These are phyloP conservation scores for Rotaria socialis DNA, from an alignment of 2,888 invertebrate genomes.

Conservation along the genomic window DNA sequence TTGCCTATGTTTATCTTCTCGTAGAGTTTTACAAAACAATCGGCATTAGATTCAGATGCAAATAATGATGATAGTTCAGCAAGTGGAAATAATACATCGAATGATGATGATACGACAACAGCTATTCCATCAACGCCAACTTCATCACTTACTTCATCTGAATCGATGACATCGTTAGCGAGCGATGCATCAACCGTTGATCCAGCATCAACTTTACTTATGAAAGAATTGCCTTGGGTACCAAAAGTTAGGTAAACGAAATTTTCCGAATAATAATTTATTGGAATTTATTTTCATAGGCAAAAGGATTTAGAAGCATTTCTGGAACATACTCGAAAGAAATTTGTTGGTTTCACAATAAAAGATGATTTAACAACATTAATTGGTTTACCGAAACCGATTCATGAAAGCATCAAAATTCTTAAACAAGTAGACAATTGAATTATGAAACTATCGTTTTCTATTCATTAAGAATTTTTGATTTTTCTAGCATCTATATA, in stretches of 20 bases:
- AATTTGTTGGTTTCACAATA: constrained; percentile 87
- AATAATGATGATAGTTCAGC: background rate
- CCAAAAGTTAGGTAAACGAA: constrained; percentile 72
- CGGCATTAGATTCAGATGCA: background rate
- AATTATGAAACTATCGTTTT: background rate
- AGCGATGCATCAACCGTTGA: background rate
- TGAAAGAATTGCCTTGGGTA: constrained; percentile 79
- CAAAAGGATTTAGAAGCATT: constrained; percentile 78
- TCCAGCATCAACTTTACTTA: constrained; percentile 18
- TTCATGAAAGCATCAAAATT: constrained; percentile 88
- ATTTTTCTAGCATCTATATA: constrained; percentile 75
- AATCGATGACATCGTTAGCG: background rate
- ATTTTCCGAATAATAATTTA: background rate
- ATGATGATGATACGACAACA: constrained; percentile 11
- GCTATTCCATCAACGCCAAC: constrained; percentile 4
- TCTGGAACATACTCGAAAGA: constrained; percentile 79
- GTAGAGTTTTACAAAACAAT: constrained; percentile 37
- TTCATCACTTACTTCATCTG: background rate
- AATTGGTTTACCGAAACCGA: constrained; percentile 90
- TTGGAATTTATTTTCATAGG: constrained; percentile 49
- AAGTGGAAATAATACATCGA: background rate
- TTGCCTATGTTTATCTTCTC: background rate
- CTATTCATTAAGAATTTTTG: constrained; percentile 47
- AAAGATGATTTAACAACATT: constrained; percentile 75
- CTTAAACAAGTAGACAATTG: constrained; percentile 66